Percentiles rank a stretch among this genome's conserved stretches.
Evolutionary conservation across 2,888 invertebrate genomes (phyloP).

Genomic region (Diarsia rubi): DNA sequence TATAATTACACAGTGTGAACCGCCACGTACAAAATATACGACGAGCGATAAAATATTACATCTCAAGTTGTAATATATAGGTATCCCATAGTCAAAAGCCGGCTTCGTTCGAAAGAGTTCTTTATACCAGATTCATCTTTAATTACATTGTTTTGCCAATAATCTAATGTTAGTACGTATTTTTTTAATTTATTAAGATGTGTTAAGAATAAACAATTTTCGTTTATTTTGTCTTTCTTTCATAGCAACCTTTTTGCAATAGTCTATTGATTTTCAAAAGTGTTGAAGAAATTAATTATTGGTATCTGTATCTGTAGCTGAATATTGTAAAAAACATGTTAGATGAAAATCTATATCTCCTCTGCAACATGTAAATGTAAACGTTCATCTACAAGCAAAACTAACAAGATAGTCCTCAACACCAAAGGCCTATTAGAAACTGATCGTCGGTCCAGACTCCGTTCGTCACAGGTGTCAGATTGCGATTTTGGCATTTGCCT

Average conservation of each 20-base stretch:
- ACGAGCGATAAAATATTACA: too few relatives aligned
- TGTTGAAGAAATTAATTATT: not conserved
- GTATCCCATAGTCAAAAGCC: too few relatives aligned
- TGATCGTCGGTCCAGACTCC: conserved; percentile 62
- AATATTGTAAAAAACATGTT: not conserved
- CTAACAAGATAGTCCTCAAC: not conserved
- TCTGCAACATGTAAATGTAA: not conserved
- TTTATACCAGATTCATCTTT: not conserved
- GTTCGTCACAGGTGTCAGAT: conserved; percentile 75
- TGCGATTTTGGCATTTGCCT: conserved; percentile 70
- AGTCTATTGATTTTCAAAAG: not conserved
- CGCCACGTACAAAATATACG: too few relatives aligned
- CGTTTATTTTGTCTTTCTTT: not conserved
- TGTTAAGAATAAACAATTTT: not conserved
- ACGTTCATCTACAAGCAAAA: conserved; percentile 27
- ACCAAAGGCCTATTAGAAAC: conserved; percentile 48
- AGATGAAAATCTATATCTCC: not conserved
- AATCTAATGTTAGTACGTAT: not conserved
- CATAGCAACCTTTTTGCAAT: not conserved
- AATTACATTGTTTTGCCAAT: not conserved
- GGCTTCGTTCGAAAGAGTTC: too few relatives aligned
- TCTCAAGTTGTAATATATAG: too few relatives aligned
- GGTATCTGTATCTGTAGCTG: not conserved
- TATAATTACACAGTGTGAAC: too few relatives aligned
- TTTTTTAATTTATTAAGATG: not conserved